These are phyloP conservation scores for Pangasius djambal DNA, from an alignment of 2,797 vertebrate species.

Conservation along the genomic window DNA sequence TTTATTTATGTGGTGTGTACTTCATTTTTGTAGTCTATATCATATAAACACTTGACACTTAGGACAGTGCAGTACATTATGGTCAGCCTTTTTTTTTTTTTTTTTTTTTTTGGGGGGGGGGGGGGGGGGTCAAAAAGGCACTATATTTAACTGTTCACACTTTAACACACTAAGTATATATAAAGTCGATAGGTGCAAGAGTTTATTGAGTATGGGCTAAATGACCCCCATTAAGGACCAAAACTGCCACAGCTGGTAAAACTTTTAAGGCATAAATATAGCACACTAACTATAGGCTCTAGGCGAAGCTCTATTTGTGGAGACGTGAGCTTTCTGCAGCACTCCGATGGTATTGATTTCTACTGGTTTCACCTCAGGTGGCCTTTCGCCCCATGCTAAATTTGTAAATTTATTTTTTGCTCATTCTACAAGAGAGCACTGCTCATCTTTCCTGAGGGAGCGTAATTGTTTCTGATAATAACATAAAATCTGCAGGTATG, in stretches of 20 bases:
- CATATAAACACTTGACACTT: not conserved
- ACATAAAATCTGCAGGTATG: not conserved
- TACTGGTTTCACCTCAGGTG: slow-evolving; percentile 10
- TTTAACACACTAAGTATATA: not conserved
- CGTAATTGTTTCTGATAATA: not conserved
- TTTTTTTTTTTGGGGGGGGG: not conserved
- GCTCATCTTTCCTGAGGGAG: not conserved
- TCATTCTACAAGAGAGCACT: slow-evolving; percentile 4
- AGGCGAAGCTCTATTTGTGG: slow-evolving; percentile 21
- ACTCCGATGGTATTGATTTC: slow-evolving; percentile 22
- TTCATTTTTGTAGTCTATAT: not conserved
- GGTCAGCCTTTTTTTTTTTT: not conserved
- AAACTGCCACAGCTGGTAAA: not conserved
- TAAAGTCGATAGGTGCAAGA: not conserved
- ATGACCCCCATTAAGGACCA: not conserved
- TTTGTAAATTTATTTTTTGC: slow-evolving; percentile 2
- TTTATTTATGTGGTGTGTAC: not conserved
- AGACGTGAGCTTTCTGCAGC: slow-evolving; percentile 10
- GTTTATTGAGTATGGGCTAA: not conserved
- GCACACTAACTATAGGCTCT: not conserved
- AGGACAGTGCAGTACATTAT: not conserved
- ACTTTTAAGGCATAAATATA: slow-evolving; percentile 11
- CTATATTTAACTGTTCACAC: not conserved
- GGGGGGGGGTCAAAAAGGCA: not conserved
- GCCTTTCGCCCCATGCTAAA: not conserved